Evolutionary conservation across 2,888 invertebrate species (phyloP).

Genomic region (Eupithecia centaureata): DNA sequence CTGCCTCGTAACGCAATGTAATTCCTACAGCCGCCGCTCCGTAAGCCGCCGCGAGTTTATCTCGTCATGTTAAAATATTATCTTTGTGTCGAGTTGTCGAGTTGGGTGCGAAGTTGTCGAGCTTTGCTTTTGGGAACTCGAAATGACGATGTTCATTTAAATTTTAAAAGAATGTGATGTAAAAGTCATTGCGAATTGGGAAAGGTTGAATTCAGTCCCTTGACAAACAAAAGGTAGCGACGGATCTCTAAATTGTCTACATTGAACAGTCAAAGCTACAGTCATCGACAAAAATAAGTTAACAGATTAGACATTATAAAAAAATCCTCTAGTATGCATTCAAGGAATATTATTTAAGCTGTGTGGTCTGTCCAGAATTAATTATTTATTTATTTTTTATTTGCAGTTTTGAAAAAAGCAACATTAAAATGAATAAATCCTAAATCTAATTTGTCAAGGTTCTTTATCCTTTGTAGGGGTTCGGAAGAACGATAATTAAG

Average conservation of each 20-base stretch:
- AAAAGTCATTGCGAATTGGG: neutral
- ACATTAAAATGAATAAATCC: neutral
- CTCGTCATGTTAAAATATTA: slow-evolving; percentile 50
- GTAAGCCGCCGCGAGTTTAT: slow-evolving; percentile 41
- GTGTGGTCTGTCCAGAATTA: no score
- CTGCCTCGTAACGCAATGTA: slow-evolving; percentile 1
- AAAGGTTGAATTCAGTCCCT: neutral
- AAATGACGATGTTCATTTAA: slow-evolving; percentile 6
- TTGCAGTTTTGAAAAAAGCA: neutral
- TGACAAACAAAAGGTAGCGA: no score
- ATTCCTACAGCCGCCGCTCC: slow-evolving; percentile 24
- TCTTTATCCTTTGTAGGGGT: no score
- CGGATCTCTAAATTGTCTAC: no score
- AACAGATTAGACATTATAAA: neutral
- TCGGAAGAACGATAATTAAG: no score
- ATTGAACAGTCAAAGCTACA: no score
- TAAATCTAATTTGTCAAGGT: no score
- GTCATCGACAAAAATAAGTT: neutral
- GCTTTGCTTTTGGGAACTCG: neutral
- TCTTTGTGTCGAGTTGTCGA: slow-evolving; percentile 39
- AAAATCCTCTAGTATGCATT: neutral
- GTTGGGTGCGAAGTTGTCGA: slow-evolving; percentile 37
- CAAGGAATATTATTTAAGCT: no score
- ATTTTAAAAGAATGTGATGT: neutral
- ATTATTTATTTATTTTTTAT: no score